Conservation (phyloP, 2,113 vertebrate genomes). For the Turnix velox region DNA sequence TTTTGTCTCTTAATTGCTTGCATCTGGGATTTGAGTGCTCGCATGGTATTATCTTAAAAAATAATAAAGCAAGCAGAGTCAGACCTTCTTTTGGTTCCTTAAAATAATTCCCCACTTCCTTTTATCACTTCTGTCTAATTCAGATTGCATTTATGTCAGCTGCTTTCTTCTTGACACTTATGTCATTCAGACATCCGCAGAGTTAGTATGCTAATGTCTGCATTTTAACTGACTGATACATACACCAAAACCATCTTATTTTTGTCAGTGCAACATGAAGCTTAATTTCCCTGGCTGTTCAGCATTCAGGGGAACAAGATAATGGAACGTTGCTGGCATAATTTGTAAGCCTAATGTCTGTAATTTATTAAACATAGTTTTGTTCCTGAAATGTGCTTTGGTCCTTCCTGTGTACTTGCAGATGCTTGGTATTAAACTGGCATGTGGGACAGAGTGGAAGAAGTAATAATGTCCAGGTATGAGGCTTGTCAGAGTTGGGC, state of each 20-base stretch:
- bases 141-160: slow-evolving; percentile 33
- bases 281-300: slow-evolving; percentile 7
- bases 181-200: slow-evolving; percentile 1
- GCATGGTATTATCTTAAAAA: not conserved
- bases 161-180: slow-evolving; percentile 30
- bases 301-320: not conserved
- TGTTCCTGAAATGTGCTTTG: not conserved
- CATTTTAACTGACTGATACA: slow-evolving; percentile 4
- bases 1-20: not conserved
- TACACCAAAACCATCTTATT: slow-evolving; percentile 18
- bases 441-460: not conserved
- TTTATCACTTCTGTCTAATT: slow-evolving; percentile 2
- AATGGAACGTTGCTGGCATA: not conserved
- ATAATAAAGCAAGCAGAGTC: not conserved
- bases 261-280: not conserved
- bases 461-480: too few relatives aligned
- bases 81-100: not conserved
- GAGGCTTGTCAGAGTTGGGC: too few relatives aligned
- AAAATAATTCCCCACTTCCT: not conserved
- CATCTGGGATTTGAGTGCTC: not conserved
- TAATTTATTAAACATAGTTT: not conserved
- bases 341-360: not conserved
- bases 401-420: not conserved
- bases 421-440: not conserved
- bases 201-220: not conserved